Conservation (phyloP, 2,888 invertebrate genomes). For the Stramonita haemastoma region DNA sequence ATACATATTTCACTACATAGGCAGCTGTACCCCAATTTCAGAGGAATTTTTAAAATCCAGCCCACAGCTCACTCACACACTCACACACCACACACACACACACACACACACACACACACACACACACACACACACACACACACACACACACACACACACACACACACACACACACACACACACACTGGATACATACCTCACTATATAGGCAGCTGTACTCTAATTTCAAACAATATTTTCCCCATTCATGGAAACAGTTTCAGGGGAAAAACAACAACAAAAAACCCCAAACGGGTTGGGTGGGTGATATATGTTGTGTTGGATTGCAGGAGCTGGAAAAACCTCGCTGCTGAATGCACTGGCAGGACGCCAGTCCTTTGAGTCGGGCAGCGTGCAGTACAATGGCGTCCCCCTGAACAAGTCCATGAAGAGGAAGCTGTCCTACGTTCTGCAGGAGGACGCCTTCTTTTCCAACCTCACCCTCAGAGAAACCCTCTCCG, state of each 20-base stretch:
- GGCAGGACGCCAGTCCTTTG: conserved; percentile 83
- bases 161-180: neutral
- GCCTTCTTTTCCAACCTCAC: conserved; percentile 89
- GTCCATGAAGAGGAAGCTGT: conserved; percentile 86
- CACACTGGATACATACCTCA: too few species aligned
- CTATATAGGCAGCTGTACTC: too few species aligned
- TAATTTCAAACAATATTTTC: too few species aligned
- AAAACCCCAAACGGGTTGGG: too few species aligned
- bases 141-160: neutral
- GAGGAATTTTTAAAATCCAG: too few species aligned
- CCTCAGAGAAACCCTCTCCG: conserved; percentile 86
- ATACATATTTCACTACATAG: neutral
- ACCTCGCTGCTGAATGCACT: conserved; percentile 87
- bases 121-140: neutral
- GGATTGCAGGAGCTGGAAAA: conserved; percentile 83
- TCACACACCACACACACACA: neutral
- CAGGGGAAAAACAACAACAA: too few species aligned
- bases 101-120: neutral
- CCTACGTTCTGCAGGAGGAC: conserved; percentile 90
- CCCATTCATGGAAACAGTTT: too few species aligned
- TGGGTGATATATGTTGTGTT: neutral
- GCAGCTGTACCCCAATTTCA: too few species aligned
- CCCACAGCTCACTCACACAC: neutral
- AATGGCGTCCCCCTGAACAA: conserved; percentile 84
- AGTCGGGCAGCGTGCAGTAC: conserved; percentile 84